Conservation (phyloP, 2,797 vertebrate species). For the Amazona finschi region DNA sequence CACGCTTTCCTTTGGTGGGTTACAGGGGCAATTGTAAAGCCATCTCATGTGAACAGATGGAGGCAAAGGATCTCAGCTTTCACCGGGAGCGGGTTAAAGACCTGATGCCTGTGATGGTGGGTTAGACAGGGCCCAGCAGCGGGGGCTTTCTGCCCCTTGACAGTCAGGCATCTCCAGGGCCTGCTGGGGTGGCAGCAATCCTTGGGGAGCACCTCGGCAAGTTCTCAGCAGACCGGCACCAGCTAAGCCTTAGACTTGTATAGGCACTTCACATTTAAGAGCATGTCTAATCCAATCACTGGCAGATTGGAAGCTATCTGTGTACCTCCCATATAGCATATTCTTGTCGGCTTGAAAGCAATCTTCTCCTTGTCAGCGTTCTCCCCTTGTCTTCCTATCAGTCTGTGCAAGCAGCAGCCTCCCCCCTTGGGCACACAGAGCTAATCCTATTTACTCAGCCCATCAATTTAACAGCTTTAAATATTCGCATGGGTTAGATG, state of each 20-base stretch:
- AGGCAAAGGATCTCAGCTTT: slow-evolving; percentile 67
- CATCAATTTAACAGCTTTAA: slow-evolving; percentile 80
- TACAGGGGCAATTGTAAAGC: slow-evolving; percentile 59
- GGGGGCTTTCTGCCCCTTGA: slow-evolving; percentile 60
- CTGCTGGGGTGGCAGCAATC: slow-evolving; percentile 64
- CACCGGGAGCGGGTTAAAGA: slow-evolving; percentile 59
- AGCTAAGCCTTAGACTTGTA: slow-evolving; percentile 69
- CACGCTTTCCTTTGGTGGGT: slow-evolving; percentile 51
- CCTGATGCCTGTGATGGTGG: slow-evolving; percentile 41
- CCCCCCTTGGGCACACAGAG: slow-evolving; percentile 64
- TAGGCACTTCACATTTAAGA: slow-evolving; percentile 77
- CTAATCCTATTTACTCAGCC: slow-evolving; percentile 82
- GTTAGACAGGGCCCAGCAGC: slow-evolving; percentile 34
- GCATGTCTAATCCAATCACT: slow-evolving; percentile 85
- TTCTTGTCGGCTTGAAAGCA: slow-evolving; percentile 70
- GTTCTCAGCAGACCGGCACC: slow-evolving; percentile 72
- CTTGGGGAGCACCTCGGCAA: slow-evolving; percentile 66
- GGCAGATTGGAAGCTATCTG: slow-evolving; percentile 76
- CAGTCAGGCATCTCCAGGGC: slow-evolving; percentile 62
- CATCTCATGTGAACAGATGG: slow-evolving; percentile 71
- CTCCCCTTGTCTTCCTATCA: slow-evolving; percentile 66
- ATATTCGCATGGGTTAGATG: slow-evolving; percentile 62
- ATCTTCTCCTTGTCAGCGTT: slow-evolving; percentile 67
- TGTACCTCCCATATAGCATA: slow-evolving; percentile 80
- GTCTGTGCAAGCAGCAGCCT: slow-evolving; percentile 60